These are phyloP conservation scores for Smithornis capensis DNA, from an alignment of 2,113 vertebrate genomes.

Conservation along the genomic window DNA sequence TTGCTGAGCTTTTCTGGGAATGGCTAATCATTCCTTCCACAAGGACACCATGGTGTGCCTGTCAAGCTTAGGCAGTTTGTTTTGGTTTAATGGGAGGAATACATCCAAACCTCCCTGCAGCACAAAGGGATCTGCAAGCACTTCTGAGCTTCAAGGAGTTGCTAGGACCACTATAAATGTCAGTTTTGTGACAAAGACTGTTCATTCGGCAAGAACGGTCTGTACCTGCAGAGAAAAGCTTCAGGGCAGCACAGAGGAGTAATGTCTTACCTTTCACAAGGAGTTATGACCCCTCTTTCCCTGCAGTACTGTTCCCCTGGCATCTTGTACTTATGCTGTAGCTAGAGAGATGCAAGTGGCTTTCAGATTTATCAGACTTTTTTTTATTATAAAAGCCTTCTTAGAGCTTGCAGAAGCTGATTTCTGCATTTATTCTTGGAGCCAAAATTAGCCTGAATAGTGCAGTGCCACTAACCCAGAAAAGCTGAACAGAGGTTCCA, in stretches of 20 bases:
- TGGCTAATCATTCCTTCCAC: slow-evolving; percentile 8
- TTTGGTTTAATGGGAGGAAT: slow-evolving; percentile 37
- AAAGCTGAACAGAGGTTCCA: not conserved
- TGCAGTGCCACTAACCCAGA: not conserved
- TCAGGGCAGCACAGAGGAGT: not conserved
- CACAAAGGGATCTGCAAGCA: not conserved
- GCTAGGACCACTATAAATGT: slow-evolving; percentile 35
- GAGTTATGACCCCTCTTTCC: not conserved
- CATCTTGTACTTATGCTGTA: not conserved
- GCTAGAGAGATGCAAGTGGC: not conserved
- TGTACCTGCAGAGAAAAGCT: slow-evolving; percentile 1
- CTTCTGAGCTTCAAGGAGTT: not conserved
- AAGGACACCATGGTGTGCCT: slow-evolving; percentile 2
- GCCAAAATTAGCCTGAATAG: not conserved
- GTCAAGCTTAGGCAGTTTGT: slow-evolving; percentile 5
- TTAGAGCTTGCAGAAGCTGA: not conserved
- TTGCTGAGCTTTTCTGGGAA: not conserved
- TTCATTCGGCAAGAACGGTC: not conserved
- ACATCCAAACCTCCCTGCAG: not conserved
- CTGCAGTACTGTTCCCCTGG: not conserved
- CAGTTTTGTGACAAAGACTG: not conserved
- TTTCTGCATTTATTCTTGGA: not conserved
- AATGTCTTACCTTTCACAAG: not conserved
- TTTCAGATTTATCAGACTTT: not conserved
- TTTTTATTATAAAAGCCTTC: not conserved